phyloP scores from a whole-genome alignment of 1,140 invertebrate genomes.

The Lepidurus packardi region DNA sequence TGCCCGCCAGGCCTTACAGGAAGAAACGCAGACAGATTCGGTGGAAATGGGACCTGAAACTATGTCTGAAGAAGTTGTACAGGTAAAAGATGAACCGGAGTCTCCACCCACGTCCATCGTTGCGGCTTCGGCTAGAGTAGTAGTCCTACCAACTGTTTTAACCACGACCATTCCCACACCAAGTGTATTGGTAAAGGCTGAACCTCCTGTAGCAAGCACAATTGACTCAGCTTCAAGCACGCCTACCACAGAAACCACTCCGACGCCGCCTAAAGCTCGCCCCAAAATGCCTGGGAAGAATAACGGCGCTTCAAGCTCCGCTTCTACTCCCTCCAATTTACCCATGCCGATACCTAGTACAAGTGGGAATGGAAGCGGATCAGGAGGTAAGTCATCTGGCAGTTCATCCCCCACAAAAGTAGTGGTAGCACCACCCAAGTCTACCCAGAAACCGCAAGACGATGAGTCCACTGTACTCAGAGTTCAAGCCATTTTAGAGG shows the following conservation, averaged over 20 bases:
- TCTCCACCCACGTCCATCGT: conserved; percentile 36
- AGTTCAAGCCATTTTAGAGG: conserved; percentile 70
- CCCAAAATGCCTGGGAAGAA: conserved; percentile 53
- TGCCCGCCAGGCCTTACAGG: conserved; percentile 29
- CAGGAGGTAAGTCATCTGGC: conserved; percentile 23
- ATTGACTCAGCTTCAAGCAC: conserved; percentile 51
- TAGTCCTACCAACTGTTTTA: conserved; percentile 36
- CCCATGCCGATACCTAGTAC: conserved; percentile 26
- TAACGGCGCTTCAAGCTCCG: conserved; percentile 49
- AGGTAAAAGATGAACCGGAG: conserved; percentile 34
- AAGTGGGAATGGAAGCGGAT: conserved; percentile 43
- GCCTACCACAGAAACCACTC: conserved; percentile 37
- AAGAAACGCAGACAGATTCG: conserved; percentile 27
- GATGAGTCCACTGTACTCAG: conserved; percentile 73
- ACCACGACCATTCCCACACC: conserved; percentile 32
- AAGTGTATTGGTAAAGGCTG: conserved; percentile 38
- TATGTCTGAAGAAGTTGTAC: neutral
- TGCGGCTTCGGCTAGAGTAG: conserved; percentile 37
- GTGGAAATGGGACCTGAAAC: neutral
- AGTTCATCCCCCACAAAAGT: conserved; percentile 18
- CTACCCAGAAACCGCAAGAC: conserved; percentile 68
- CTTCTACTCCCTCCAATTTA: conserved; percentile 43
- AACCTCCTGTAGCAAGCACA: conserved; percentile 55
- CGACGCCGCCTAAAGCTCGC: conserved; percentile 46
- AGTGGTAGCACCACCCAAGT: conserved; percentile 53